phyloP scores from a whole-genome alignment of 2,888 invertebrate species.

The Gymnoscelis rufifasciata region DNA sequence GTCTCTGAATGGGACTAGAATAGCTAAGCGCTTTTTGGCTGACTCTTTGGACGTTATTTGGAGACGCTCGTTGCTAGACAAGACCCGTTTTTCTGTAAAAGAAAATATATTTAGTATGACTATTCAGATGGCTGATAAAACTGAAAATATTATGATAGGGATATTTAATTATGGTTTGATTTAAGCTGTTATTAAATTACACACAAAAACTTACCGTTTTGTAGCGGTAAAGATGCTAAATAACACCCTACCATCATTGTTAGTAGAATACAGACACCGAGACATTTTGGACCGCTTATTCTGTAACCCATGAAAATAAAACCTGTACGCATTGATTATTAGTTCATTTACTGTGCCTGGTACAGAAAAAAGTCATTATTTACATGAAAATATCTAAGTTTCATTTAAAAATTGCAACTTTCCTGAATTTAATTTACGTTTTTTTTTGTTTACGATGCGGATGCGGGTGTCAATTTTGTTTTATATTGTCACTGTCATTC shows the following conservation, averaged over 20 bases:
- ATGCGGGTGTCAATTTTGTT: neutral
- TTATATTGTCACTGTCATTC: no score
- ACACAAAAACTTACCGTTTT: slow-evolving; percentile 55
- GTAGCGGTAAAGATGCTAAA: slow-evolving; percentile 66
- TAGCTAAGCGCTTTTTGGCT: slow-evolving; percentile 81
- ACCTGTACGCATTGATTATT: slow-evolving; percentile 49
- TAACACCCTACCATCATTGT: slow-evolving; percentile 70
- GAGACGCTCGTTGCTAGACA: slow-evolving; percentile 10
- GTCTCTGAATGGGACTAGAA: slow-evolving; percentile 97
- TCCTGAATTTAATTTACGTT: neutral
- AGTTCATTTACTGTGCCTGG: slow-evolving; percentile 26
- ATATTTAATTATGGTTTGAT: no score
- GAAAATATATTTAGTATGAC: neutral
- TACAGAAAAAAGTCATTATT: slow-evolving; percentile 18
- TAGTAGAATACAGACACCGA: slow-evolving; percentile 57
- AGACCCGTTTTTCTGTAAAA: slow-evolving; percentile 43
- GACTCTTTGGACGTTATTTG: slow-evolving; percentile 16
- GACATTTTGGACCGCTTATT: slow-evolving; percentile 60
- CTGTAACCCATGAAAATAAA: slow-evolving; percentile 63
- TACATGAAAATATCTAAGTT: slow-evolving; percentile 18
- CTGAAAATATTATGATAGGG: no score
- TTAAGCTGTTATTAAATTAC: no score
- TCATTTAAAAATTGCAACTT: slow-evolving; percentile 24
- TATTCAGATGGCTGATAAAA: no score
- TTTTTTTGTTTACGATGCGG: neutral